Evolutionary conservation across 2,113 vertebrate species (phyloP), one percentile per base, ranked within the genome.

Genomic region (Taurulus bubalis): DNA sequence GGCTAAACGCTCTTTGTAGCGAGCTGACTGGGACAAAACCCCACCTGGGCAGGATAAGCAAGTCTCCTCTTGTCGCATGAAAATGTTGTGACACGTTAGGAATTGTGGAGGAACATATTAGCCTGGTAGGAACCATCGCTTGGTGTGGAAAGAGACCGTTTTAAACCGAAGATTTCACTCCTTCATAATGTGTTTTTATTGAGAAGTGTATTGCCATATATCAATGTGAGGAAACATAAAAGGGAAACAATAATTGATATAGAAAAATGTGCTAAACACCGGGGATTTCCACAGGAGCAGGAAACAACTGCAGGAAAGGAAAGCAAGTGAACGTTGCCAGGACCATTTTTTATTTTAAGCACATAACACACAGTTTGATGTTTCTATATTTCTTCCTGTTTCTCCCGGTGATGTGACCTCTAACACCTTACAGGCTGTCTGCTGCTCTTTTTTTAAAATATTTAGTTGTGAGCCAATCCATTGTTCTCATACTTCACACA

Each of bases 1-100:
- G 87, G 93, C 93, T 94, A 95, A 95, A 95, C 75, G 92, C 84
- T 90, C 86, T 94, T 93, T 94, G 94, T 94, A 88, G 86, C 40
- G 38, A 87, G 55, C 89, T 87, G 91, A 90, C 87, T 71, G 76
- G 82, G 86, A 93, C 92, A 93, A 92, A 93, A 90, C 89, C 91
- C 85, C 82, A 90, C 87, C 88, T 83, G 82, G 85, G 69, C 66
- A 67, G 87, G 67, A 72, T 81, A 81, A 88, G 71, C 71, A 81
- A 45, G 56, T 68, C 79, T 68, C 20, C 49, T 40, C 59, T 28
- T 62, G 51, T 42, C 30, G 64, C 51, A 75, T 66, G 28, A 36
- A 80, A 73, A 86, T 77, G 69, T 69, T 64, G 49, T 56, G 45
- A 34, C 58, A 79, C 38, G 38, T 62, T 53, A 2, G 51, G 28